Conservation (phyloP, 1,140 invertebrate genomes). For the Drosophila subobscura region DNA sequence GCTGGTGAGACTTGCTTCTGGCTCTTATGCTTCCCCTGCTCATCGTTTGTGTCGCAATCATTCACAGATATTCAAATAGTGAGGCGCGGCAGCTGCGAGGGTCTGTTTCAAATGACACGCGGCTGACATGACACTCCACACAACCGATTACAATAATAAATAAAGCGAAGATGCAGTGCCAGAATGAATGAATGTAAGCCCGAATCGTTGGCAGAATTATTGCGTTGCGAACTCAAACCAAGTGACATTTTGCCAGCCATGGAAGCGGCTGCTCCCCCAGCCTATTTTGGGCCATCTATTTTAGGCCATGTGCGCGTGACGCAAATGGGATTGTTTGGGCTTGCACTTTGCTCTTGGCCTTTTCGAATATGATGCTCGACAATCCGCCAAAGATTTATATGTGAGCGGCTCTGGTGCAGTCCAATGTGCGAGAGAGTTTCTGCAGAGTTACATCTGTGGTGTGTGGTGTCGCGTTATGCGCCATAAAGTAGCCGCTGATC, state of each 20-base stretch:
- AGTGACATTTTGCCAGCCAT: no score
- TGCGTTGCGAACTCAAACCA: no score
- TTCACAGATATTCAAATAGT: constrained; percentile 74
- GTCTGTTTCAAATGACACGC: constrained; percentile 72
- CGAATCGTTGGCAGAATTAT: no score
- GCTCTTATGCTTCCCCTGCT: neutral
- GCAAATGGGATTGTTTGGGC: constrained; percentile 29
- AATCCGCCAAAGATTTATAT: constrained; percentile 24
- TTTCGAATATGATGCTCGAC: neutral
- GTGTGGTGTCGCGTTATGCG: constrained; percentile 36
- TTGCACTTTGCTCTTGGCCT: constrained; percentile 35
- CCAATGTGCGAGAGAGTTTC: neutral
- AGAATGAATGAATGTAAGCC: no score
- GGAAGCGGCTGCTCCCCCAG: no score
- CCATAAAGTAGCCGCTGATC: constrained; percentile 52
- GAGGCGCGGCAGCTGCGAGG: constrained; percentile 69
- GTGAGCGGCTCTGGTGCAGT: neutral
- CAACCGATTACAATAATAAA: no score
- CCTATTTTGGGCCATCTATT: constrained; percentile 32
- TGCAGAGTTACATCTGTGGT: no score
- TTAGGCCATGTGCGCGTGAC: constrained; percentile 31
- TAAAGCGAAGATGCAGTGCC: no score
- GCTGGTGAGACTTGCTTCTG: constrained; percentile 80
- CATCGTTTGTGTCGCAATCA: neutral
- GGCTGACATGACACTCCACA: constrained; percentile 34